Evolutionary conservation across 2,888 invertebrate genomes (phyloP), one percentile per base, ranked within the genome.

Genomic region (Drosophila affinis): DNA sequence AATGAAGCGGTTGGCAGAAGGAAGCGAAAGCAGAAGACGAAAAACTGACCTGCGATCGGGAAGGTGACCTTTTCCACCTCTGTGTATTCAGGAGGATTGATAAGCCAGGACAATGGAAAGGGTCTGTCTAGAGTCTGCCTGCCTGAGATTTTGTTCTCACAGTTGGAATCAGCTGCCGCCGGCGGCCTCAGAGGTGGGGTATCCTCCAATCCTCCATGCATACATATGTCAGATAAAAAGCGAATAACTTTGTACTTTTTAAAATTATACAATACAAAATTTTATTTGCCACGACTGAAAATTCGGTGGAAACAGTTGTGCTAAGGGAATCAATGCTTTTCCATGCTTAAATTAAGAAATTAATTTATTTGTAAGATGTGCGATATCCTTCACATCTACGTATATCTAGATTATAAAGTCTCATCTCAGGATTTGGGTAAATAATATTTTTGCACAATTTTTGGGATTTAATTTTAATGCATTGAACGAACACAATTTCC

Each of bases 31-130:
- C 63, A 72, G 70, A 78, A 68, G 76, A 85, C 34, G 44, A 76
- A 82, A 70, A 72, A 88, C 88, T 88, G 82, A 82, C 82, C 82
- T 88, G 82, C 77, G 81, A 81, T 88, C 88, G 49, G 18, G 57
- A 70, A 34, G 49, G 70, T 67, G 70, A 67, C 65, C 65, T 67
- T 67, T 56, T 49, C 21, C 44, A 39, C 39, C 39, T 39, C 39
- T 55, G 64, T 69, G 65, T 65, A 45, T 67, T 69, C 57, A 56
- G 65, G 57, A 56, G 65, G 57, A 67, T 69, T 67, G 57, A 56
- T 70, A 69, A 49, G 70, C 44, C n/a, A 10, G 12, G 24, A 55
- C 48, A 57, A 69, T 57, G 69, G 68, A 64, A 49, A 29, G 21
- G 47, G 39, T 39, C 39, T 39, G 39, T 39, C 39, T 39, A 39